Percentiles rank a stretch among this genome's conserved stretches.
phyloP scores from a whole-genome alignment of 2,888 invertebrate species.

The Podotricha telesiphe region DNA sequence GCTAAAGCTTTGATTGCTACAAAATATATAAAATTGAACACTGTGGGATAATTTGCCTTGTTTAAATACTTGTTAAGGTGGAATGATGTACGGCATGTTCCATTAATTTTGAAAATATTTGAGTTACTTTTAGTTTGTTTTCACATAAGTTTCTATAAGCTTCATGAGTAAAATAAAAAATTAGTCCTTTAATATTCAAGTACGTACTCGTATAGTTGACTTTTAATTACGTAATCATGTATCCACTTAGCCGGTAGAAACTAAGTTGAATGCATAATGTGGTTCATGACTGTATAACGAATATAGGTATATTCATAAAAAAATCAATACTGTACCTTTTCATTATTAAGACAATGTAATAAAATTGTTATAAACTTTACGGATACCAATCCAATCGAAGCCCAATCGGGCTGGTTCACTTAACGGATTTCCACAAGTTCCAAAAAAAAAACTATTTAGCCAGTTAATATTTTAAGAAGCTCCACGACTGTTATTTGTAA shows the following conservation, averaged over 20 bases:
- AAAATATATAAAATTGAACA: constrained; percentile 1
- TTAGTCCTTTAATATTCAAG: constrained; percentile 17
- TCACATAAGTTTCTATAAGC: too few relatives aligned
- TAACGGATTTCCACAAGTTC: not conserved
- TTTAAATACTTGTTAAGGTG: not conserved
- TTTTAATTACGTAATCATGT: constrained; percentile 32
- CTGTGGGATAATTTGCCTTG: not conserved
- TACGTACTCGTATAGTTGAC: constrained; percentile 15
- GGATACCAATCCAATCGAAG: too few relatives aligned
- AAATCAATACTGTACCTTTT: constrained; percentile 38
- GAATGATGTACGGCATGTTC: too few relatives aligned
- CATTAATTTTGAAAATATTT: too few relatives aligned
- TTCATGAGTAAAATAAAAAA: not conserved
- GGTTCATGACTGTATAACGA: constrained; percentile 24
- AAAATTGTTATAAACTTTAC: too few relatives aligned
- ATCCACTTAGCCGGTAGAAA: constrained; percentile 31
- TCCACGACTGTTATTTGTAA: too few relatives aligned
- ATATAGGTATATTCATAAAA: constrained; percentile 16
- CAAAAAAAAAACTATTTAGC: not conserved
- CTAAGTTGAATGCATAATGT: constrained; percentile 32
- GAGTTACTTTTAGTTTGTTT: too few relatives aligned
- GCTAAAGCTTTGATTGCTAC: constrained; percentile 4
- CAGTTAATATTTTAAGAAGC: too few relatives aligned
- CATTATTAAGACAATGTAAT: constrained; percentile 17
- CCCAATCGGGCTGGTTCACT: too few relatives aligned